Evolutionary conservation across 2,113 vertebrate genomes (phyloP).

Genomic region (Engraulis encrasicolus): DNA sequence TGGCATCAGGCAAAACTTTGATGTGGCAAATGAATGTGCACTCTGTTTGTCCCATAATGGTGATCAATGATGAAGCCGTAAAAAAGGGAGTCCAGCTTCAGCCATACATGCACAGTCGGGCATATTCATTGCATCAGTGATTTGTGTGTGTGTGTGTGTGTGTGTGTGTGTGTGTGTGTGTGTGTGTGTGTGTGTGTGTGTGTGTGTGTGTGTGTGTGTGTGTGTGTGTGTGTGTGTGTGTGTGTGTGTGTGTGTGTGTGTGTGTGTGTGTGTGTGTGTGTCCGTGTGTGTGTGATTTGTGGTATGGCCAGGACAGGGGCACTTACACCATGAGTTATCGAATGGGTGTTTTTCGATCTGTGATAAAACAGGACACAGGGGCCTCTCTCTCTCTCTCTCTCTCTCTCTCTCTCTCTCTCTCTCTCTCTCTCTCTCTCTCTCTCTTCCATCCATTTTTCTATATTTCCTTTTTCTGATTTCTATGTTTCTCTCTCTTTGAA

Average conservation of each 20-base stretch:
- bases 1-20: neutral
- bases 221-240: too few relatives aligned
- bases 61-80: conserved; percentile 7
- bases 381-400: neutral
- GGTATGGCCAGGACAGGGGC: neutral
- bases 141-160: too few relatives aligned
- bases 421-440: neutral
- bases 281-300: too few relatives aligned
- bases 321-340: conserved; percentile 4
- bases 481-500: neutral
- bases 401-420: conserved; percentile 5
- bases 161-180: too few relatives aligned
- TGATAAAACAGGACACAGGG: neutral
- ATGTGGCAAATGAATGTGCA: conserved; percentile 1
- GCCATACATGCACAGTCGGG: conserved; percentile 1
- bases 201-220: too few relatives aligned
- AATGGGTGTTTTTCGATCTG: neutral
- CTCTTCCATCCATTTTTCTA: neutral
- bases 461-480: neutral
- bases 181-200: too few relatives aligned
- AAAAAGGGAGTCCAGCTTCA: neutral
- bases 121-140: neutral
- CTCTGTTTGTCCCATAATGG: neutral
- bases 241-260: too few relatives aligned
- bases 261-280: too few relatives aligned